A percentile compares a stretch with the other conserved stretches of the same genome.
These are phyloP conservation scores for Zosterops lateralis DNA, from an alignment of 2,113 vertebrate species.

Conservation along the genomic window DNA sequence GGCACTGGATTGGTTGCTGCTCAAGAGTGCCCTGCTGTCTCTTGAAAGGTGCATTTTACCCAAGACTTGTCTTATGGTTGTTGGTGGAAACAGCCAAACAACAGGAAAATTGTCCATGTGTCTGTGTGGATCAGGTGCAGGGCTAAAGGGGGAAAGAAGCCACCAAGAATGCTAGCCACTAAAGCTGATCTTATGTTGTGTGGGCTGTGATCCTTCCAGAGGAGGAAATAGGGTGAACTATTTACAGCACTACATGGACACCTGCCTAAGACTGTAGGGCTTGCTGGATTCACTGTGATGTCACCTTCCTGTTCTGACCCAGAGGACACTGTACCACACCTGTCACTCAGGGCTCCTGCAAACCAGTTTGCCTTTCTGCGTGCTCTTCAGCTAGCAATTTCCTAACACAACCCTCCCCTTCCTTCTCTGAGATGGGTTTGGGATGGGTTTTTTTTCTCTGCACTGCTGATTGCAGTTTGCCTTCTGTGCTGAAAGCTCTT, in stretches of 20 bases:
- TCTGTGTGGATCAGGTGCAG: not conserved
- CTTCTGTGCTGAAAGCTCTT: not conserved
- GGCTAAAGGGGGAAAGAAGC: not conserved
- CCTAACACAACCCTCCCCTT: not conserved
- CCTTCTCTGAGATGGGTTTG: not conserved
- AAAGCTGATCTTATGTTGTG: rapidly evolving
- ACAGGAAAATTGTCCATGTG: not conserved
- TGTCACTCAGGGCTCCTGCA: not conserved
- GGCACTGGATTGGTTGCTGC: not conserved
- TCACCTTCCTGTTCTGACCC: not conserved
- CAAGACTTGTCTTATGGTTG: not conserved
- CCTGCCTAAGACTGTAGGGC: not conserved
- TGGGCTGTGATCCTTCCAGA: not conserved
- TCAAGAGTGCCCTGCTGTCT: not conserved
- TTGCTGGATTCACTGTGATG: not conserved
- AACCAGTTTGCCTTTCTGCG: not conserved
- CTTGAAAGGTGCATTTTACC: not conserved
- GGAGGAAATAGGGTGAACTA: not conserved
- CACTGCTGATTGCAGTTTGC: not conserved
- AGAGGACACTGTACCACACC: not conserved
- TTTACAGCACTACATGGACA: not conserved
- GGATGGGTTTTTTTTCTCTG: not conserved
- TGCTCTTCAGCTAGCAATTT: not conserved
- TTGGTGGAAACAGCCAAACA: not conserved
- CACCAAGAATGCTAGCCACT: not conserved